Evolutionary conservation across 2,888 invertebrate genomes (phyloP).

Genomic region (Hedychridium roseum): DNA sequence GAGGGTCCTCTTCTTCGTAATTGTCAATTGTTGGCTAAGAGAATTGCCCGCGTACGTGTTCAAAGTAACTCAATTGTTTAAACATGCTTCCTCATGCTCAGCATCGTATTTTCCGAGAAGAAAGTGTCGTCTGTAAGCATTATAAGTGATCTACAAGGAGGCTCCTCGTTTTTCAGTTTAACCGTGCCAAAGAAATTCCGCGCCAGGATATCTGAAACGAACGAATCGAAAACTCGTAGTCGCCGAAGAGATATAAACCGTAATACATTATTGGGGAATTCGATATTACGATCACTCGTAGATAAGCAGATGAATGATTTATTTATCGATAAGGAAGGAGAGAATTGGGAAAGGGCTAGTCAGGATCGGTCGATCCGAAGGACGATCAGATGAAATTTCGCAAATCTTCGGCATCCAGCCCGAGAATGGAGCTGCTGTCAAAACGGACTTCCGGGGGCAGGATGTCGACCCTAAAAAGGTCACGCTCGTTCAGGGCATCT

Average conservation of each 20-base stretch:
- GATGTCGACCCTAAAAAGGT: conserved; percentile 53
- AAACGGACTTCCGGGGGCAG: conserved; percentile 39
- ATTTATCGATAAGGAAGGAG: conserved; percentile 1
- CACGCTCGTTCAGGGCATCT: conserved; percentile 58
- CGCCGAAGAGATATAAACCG: conserved; percentile 4
- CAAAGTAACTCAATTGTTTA: conserved; percentile 47
- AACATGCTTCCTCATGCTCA: neutral
- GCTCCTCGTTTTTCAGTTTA: conserved; percentile 34
- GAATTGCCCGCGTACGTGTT: conserved; percentile 39
- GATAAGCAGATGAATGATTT: conserved; percentile 3
- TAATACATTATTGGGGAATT: too few species aligned
- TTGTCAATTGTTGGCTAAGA: conserved; percentile 44
- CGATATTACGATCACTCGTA: too few species aligned
- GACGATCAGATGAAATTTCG: conserved; percentile 56
- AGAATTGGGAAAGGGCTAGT: too few species aligned
- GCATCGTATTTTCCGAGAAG: conserved; percentile 20
- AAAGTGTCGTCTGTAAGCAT: conserved; percentile 20
- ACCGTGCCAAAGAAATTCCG: conserved; percentile 38
- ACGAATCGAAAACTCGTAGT: conserved; percentile 1
- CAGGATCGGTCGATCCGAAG: neutral
- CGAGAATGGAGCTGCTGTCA: conserved; percentile 55
- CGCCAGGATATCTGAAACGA: neutral
- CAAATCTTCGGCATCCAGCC: conserved; percentile 36
- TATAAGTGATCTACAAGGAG: conserved; percentile 17
- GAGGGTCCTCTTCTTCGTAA: conserved; percentile 43